Percentiles rank a stretch among this genome's conserved stretches.
Evolutionary conservation across 2,888 invertebrate genomes (phyloP).

Genomic region (Lagria hirta): DNA sequence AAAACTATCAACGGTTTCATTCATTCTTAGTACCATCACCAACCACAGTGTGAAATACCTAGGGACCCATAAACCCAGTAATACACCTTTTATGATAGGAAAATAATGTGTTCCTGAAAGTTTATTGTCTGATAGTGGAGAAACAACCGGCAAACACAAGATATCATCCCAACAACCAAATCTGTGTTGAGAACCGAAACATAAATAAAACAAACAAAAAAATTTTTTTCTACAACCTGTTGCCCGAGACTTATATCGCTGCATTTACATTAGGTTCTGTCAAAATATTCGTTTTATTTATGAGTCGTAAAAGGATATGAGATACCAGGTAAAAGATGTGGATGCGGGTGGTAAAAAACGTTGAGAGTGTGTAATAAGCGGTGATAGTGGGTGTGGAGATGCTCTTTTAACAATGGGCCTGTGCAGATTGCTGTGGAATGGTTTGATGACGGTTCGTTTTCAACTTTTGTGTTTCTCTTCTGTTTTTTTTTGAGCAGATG

Average conservation of each 20-base stretch:
- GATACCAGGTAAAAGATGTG: constrained; percentile 15
- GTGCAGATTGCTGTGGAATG: constrained; percentile 11
- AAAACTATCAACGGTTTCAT: too few species aligned
- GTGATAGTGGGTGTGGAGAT: constrained; percentile 25
- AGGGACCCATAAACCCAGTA: too few species aligned
- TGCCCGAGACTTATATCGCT: constrained; percentile 22
- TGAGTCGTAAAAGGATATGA: constrained; percentile 27
- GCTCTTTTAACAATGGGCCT: constrained; percentile 16
- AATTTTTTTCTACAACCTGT: constrained; percentile 21
- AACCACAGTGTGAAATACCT: too few species aligned
- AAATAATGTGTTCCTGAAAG: too few species aligned
- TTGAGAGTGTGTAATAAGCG: constrained; percentile 21
- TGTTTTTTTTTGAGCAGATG: too few species aligned
- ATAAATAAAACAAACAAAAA: constrained; percentile 27
- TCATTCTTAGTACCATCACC: too few species aligned
- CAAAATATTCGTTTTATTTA: constrained; percentile 31
- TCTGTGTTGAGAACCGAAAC: constrained; percentile 11
- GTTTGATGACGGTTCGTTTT: constrained; percentile 8
- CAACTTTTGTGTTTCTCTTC: too few species aligned
- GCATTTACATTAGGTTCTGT: constrained; percentile 27
- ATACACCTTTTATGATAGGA: constrained; percentile 11
- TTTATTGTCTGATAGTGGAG: constrained; percentile 11
- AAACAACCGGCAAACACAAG: constrained; percentile 13
- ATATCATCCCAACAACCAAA: constrained; percentile 12
- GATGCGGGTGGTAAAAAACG: constrained; percentile 23